A percentile compares a stretch with the other conserved stretches of the same genome.
phyloP scores from a whole-genome alignment of 2,888 invertebrate species.

The Synergus itoensis region DNA sequence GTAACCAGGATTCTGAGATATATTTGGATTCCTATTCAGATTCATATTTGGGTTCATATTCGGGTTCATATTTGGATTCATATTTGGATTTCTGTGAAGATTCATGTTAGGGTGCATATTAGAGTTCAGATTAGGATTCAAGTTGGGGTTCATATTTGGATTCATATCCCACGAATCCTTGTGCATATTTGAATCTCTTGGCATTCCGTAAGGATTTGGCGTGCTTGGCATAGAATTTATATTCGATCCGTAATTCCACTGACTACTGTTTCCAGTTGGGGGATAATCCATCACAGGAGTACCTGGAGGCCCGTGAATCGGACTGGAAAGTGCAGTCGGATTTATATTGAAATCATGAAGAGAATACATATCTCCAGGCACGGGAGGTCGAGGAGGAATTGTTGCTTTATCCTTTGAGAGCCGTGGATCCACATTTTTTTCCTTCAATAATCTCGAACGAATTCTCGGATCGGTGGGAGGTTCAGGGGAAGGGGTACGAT shows the following conservation, averaged over 20 bases:
- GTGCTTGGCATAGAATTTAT: background rate
- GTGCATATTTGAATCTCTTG: slow-evolving; percentile 4
- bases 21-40: slow-evolving; percentile 47
- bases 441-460: slow-evolving; percentile 21
- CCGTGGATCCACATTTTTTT: slow-evolving; percentile 29
- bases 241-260: slow-evolving; percentile 22
- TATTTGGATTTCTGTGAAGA: slow-evolving; percentile 37
- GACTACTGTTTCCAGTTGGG: background rate
- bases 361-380: slow-evolving; percentile 10
- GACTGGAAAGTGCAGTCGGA: background rate
- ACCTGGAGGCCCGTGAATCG: background rate
- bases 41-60: slow-evolving; percentile 40
- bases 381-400: slow-evolving; percentile 4
- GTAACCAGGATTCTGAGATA: slow-evolving; percentile 39
- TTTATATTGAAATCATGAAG: slow-evolving; percentile 27
- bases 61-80: slow-evolving; percentile 42
- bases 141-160: background rate
- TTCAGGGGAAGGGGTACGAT: slow-evolving; percentile 9
- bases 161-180: slow-evolving; percentile 28
- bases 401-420: slow-evolving; percentile 1
- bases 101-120: slow-evolving; percentile 3
- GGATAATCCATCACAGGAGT: background rate
- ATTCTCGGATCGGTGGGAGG: slow-evolving; percentile 16
- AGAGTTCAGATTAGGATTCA: background rate
- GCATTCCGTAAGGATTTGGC: slow-evolving; percentile 30